phyloP scores from a whole-genome alignment of 2,113 vertebrate species.

The Phalacrocorax aristotelis region DNA sequence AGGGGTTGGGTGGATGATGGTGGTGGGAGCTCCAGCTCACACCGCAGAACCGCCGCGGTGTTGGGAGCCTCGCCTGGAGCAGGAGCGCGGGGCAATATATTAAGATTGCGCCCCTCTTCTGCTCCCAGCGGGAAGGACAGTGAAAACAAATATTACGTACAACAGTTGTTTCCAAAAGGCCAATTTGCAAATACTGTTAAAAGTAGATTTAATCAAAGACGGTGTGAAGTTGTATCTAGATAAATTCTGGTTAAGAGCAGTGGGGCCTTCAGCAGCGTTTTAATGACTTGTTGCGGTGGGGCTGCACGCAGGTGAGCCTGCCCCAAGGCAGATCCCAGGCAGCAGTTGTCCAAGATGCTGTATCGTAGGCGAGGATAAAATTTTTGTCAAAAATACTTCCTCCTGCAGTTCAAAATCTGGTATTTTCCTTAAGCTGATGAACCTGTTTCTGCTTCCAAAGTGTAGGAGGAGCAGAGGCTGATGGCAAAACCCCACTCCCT shows the following conservation, averaged over 20 bases:
- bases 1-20: background rate
- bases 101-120: background rate
- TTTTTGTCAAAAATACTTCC: background rate
- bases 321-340: background rate
- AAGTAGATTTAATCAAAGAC: background rate
- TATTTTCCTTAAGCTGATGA: background rate
- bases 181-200: background rate
- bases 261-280: background rate
- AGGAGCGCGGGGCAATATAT: background rate
- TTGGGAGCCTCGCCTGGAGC: background rate
- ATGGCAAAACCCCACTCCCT: background rate
- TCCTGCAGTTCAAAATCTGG: background rate
- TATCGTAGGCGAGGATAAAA: accelerated
- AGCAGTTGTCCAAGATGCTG: no score
- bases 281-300: background rate
- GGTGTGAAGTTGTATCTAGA: background rate
- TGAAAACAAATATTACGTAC: background rate
- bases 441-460: background rate
- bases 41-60: background rate
- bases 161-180: background rate
- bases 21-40: background rate
- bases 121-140: background rate
- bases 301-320: background rate
- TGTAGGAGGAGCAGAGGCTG: background rate
- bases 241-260: background rate